These are phyloP conservation scores for Alcis repandata DNA, from an alignment of 2,888 invertebrate genomes.

Conservation along the genomic window DNA sequence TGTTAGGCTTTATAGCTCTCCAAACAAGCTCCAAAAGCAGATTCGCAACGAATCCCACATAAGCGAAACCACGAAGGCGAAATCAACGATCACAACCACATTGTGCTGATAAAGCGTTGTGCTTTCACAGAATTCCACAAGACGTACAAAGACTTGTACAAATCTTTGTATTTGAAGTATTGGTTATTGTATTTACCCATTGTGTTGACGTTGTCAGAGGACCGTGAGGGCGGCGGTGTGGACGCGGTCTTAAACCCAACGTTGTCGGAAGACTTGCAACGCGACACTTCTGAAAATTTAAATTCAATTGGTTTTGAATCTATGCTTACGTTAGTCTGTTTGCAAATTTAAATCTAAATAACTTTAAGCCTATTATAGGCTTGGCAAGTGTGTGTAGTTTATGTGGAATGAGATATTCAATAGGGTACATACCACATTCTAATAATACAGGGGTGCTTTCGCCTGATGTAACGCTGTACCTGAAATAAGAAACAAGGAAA, in stretches of 20 bases:
- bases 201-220: slow-evolving; percentile 81
- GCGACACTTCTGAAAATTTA: slow-evolving; percentile 73
- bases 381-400: too few relatives aligned
- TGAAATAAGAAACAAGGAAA: slow-evolving; percentile 51
- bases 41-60: slow-evolving; percentile 52
- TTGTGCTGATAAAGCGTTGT: slow-evolving; percentile 47
- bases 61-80: slow-evolving; percentile 63
- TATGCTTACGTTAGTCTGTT: background rate
- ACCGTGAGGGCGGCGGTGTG: slow-evolving; percentile 81
- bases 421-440: slow-evolving; percentile 75
- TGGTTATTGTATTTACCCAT: slow-evolving; percentile 67
- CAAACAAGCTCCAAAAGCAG: slow-evolving; percentile 43
- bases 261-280: slow-evolving; percentile 82
- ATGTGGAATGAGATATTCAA: background rate
- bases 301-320: background rate
- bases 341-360: too few relatives aligned
- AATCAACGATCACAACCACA: slow-evolving; percentile 37
- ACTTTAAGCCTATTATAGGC: too few relatives aligned
- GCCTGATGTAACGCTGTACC: slow-evolving; percentile 84
- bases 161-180: background rate
- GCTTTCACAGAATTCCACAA: slow-evolving; percentile 39
- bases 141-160: background rate
- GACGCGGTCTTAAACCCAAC: slow-evolving; percentile 72
- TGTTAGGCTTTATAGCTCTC: background rate
- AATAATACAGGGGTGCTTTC: slow-evolving; percentile 84